Evolutionary conservation across 2,888 invertebrate genomes (phyloP).

Genomic region (Dendrolimus houi): DNA sequence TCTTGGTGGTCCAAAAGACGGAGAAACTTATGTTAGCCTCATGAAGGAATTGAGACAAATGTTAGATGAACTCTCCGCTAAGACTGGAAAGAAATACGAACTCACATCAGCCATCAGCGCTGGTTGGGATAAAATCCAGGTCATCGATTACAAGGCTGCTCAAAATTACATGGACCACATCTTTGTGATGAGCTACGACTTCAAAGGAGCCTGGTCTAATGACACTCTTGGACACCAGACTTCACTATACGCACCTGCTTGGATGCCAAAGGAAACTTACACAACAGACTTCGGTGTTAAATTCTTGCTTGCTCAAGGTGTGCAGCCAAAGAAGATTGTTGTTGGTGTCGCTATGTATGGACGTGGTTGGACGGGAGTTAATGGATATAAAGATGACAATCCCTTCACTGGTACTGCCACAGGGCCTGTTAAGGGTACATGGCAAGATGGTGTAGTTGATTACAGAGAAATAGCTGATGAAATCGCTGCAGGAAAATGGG

Average conservation of each 20-base stretch:
- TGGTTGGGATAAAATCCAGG: conserved; percentile 71
- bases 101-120: conserved; percentile 69
- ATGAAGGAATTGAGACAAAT: conserved; percentile 65
- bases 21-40: conserved; percentile 49
- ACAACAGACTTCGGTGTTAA: conserved; percentile 68
- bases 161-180: conserved; percentile 71
- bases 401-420: conserved; percentile 65
- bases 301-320: conserved; percentile 61
- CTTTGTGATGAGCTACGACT: conserved; percentile 69
- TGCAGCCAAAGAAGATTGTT: conserved; percentile 59
- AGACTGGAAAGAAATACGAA: conserved; percentile 63
- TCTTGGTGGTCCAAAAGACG: conserved; percentile 60
- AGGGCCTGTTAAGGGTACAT: conserved; percentile 63
- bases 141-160: conserved; percentile 60
- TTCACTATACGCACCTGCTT: conserved; percentile 55
- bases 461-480: conserved; percentile 64
- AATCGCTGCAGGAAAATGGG: conserved; percentile 60
- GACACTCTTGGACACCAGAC: conserved; percentile 65
- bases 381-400: conserved; percentile 45
- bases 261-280: conserved; percentile 63
- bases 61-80: conserved; percentile 54
- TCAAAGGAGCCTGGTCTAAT: conserved; percentile 70
- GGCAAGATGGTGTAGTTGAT: conserved; percentile 70
- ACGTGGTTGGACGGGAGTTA: conserved; percentile 66
- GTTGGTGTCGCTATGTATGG: conserved; percentile 71